phyloP scores from a whole-genome alignment of 2,113 vertebrate species.

The Ardeotis arabs region DNA sequence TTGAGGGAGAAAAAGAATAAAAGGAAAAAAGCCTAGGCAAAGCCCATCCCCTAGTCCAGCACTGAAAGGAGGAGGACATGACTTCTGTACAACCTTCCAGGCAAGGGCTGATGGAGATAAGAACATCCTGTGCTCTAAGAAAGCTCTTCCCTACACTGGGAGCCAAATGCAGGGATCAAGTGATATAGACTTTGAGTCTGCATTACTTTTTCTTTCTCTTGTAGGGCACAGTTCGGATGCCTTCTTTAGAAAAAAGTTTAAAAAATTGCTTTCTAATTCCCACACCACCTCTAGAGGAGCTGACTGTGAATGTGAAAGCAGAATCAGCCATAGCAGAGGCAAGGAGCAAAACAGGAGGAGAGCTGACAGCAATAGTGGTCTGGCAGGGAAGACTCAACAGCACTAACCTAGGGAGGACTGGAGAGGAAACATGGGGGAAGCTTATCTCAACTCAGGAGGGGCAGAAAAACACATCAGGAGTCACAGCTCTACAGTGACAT shows the following conservation, averaged over 20 bases:
- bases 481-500: not conserved
- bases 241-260: not conserved
- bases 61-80: not conserved
- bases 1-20: not conserved
- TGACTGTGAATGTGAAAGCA: not conserved
- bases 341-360: not conserved
- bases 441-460: not conserved
- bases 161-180: not conserved
- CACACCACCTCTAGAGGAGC: not conserved
- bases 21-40: not conserved
- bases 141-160: not conserved
- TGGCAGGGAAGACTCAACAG: not conserved
- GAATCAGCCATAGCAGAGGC: not conserved
- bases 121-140: too few species aligned
- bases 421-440: accelerated
- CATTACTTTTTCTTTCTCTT: not conserved
- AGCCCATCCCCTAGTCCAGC: not conserved
- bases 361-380: too few species aligned
- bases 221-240: not conserved
- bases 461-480: not conserved
- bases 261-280: not conserved
- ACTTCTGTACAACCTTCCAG: not conserved
- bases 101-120: not conserved
- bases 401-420: too few species aligned
- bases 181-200: not conserved